Base-by-base conservation (phyloP, 2,113 vertebrate species). In the Nycticebus coucang region DNA sequence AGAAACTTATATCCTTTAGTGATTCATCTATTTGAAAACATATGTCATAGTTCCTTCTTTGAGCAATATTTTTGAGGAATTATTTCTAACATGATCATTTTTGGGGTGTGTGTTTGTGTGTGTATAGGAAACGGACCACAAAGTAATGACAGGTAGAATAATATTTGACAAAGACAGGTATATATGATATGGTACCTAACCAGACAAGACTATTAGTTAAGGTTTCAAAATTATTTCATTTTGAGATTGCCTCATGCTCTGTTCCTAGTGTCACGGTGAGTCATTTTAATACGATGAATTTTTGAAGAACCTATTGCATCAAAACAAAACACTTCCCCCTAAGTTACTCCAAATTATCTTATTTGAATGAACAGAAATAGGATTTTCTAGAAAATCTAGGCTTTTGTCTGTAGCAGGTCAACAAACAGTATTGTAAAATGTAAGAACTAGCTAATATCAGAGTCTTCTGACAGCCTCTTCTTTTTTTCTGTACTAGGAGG, bases 171-270 rank as follows among this genome's bases (percentile, higher is more conserved):
- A 89, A 90, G 72, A 77, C 1, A 53, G 22, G 21, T 77, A 28
- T 53, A 18, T 77, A 28, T 57, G 1, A 87, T 45, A 21, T 26
- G 28, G 53, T 92, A 55, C 7, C 13, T 86, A 89, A 71, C 2
- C 41, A 45, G 91, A 85, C 24, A 72, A 71, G 4, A 26, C 4
- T 30, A 72, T 22, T 1, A 53, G 19, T 68, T 72, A 85, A 72
- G 69, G 37, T 68, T 96, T 28, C 35, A 12, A 68, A 59, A 53
- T 90, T 5, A 92, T 87, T 92, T 80, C 64, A 92, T 93, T 93
- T 83, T 69, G 45, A 79, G 37, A 75, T 60, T 53, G 1, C 66
- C 41, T 93, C 17, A 28, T 59, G 13, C 3, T 11, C 30, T 93
- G 18, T 62, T 85, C 15, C 77, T 57, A 64, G 22, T 30, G 1